phyloP scores from a whole-genome alignment of 1,140 invertebrate species.

The Semibalanus balanoides region DNA sequence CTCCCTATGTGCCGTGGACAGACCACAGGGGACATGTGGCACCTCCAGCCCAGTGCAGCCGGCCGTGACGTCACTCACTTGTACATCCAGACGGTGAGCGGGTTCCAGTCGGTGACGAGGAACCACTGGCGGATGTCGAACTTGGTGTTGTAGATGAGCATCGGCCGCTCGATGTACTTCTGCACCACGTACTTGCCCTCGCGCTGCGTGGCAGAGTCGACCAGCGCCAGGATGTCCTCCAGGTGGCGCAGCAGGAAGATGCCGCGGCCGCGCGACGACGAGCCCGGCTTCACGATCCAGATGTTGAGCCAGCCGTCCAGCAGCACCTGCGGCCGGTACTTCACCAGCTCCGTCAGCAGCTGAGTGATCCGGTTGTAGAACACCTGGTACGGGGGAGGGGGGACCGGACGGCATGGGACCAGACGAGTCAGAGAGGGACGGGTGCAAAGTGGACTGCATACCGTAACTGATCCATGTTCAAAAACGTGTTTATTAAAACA shows the following conservation, averaged over 20 bases:
- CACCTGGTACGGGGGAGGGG: background rate
- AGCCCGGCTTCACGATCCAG: slow-evolving; percentile 92
- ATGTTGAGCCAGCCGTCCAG: slow-evolving; percentile 68
- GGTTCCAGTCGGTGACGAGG: slow-evolving; percentile 73
- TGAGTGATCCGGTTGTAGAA: background rate
- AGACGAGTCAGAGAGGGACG: no score
- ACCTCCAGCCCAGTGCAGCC: no score
- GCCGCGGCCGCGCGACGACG: slow-evolving; percentile 77
- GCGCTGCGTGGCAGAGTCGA: slow-evolving; percentile 25
- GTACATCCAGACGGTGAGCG: slow-evolving; percentile 85
- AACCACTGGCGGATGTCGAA: slow-evolving; percentile 66
- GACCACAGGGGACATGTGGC: no score
- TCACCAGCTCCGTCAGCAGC: slow-evolving; percentile 33
- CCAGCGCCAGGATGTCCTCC: slow-evolving; percentile 58
- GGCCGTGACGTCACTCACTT: slow-evolving; percentile 28
- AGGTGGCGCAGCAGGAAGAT: slow-evolving; percentile 74
- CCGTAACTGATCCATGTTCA: background rate
- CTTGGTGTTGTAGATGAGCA: slow-evolving; percentile 38
- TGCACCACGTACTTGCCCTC: slow-evolving; percentile 80
- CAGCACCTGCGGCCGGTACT: slow-evolving; percentile 61
- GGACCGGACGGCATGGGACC: background rate
- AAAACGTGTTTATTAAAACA: background rate
- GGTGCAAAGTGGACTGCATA: background rate
- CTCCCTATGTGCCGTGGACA: no score
- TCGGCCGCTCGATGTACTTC: slow-evolving; percentile 63